phyloP scores from a whole-genome alignment of 1,140 invertebrate species.

The Drosophila insularis region DNA sequence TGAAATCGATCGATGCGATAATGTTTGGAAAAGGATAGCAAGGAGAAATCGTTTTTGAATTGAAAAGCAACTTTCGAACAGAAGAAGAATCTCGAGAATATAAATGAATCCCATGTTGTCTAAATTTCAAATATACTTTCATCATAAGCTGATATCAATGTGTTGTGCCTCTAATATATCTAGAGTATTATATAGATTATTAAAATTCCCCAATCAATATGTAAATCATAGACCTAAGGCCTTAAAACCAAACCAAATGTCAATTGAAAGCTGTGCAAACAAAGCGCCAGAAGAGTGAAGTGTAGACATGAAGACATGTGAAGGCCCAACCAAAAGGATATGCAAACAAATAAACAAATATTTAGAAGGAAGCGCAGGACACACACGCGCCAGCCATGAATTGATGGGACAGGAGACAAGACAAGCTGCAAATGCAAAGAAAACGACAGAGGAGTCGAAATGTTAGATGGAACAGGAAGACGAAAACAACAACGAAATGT shows the following conservation, averaged over 20 bases:
- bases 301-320: not conserved
- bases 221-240: conserved; percentile 22
- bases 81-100: too few species aligned
- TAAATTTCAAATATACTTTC: too few species aligned
- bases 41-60: too few species aligned
- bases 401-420: conserved; percentile 46
- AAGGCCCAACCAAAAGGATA: conserved; percentile 36
- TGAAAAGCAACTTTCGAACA: too few species aligned
- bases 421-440: conserved; percentile 64
- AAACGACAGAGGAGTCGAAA: not conserved
- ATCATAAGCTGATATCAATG: too few species aligned
- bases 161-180: too few species aligned
- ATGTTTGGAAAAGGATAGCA: too few species aligned
- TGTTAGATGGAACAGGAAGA: conserved; percentile 9
- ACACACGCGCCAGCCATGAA: conserved; percentile 25
- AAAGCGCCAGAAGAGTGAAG: conserved; percentile 15
- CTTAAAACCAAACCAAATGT: conserved; percentile 47
- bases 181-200: too few species aligned
- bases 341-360: conserved; percentile 69
- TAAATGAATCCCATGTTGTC: too few species aligned
- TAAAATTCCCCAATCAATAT: conserved; percentile 36
- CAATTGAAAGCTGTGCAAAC: conserved; percentile 71
- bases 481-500: conserved; percentile 55
- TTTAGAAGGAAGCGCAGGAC: conserved; percentile 59
- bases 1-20: too few species aligned